These are phyloP conservation scores for Pristis pectinata DNA, from an alignment of 2,797 vertebrate genomes.

Conservation along the genomic window DNA sequence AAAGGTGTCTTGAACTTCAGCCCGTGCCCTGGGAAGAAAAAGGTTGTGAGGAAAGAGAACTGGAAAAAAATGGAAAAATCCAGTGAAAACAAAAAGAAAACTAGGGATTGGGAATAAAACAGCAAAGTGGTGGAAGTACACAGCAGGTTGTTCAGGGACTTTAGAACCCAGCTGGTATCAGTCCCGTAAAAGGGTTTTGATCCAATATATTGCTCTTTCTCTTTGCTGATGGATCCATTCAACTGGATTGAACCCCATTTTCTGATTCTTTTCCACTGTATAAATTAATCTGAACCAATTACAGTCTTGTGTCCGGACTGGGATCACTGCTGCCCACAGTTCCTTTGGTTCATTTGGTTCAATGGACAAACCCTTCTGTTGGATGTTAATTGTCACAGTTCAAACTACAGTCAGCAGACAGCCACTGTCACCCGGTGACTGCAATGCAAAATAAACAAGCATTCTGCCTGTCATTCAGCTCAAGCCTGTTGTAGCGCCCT, in stretches of 20 bases:
- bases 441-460: no score
- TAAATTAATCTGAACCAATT: background rate
- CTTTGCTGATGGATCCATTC: background rate
- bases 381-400: no score
- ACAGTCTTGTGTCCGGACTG: background rate
- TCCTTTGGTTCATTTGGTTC: no score
- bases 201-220: background rate
- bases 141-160: background rate
- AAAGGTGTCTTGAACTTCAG: slow-evolving; percentile 59
- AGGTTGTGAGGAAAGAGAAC: background rate
- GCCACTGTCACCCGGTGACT: no score
- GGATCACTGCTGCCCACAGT: background rate
- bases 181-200: background rate
- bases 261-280: background rate
- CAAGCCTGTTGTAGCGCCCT: no score
- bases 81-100: background rate
- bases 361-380: no score
- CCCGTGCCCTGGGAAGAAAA: slow-evolving; percentile 49
- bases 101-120: background rate
- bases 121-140: background rate
- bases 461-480: no score
- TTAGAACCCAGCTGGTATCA: background rate
- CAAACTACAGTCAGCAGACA: no score
- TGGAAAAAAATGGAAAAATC: no score
- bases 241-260: background rate